These are phyloP conservation scores for Hyalella azteca DNA, from an alignment of 2,888 invertebrate genomes.

Conservation along the genomic window DNA sequence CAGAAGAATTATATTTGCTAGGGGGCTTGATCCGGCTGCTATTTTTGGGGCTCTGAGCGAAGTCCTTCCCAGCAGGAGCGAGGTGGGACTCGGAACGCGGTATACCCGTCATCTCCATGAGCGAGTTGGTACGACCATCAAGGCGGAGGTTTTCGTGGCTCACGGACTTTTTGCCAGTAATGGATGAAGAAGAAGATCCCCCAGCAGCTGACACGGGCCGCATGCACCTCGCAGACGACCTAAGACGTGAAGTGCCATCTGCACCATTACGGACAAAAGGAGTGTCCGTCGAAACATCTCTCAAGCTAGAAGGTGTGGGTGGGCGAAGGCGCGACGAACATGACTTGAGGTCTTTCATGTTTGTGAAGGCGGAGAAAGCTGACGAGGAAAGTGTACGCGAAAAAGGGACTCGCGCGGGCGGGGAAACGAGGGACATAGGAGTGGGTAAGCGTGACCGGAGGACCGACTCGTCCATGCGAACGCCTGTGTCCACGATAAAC, in stretches of 20 bases:
- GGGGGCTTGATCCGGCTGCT: conserved; percentile 1
- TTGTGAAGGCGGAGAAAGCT: background rate
- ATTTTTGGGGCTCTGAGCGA: background rate
- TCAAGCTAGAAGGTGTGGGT: conserved; percentile 31
- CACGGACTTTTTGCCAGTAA: conserved; percentile 50
- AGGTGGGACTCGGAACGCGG: conserved; percentile 38
- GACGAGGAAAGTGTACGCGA: background rate
- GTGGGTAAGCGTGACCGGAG: conserved; percentile 49
- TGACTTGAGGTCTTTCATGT: conserved; percentile 42
- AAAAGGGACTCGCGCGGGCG: background rate
- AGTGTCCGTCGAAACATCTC: background rate
- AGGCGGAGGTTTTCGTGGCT: conserved; percentile 57
- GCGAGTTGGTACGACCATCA: conserved; percentile 46
- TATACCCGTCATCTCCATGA: conserved; percentile 45
- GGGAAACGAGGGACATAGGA: conserved; percentile 34
- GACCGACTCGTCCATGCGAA: conserved; percentile 59
- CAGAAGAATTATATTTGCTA: background rate
- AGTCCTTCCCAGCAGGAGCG: conserved; percentile 34
- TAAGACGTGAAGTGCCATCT: conserved; percentile 38
- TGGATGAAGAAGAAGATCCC: conserved; percentile 34
- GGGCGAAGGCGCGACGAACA: conserved; percentile 43
- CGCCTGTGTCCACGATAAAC: conserved; percentile 60
- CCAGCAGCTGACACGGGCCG: conserved; percentile 52
- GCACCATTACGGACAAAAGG: conserved; percentile 18
- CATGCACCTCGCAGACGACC: conserved; percentile 44